Evolutionary conservation across 1,140 invertebrate genomes (phyloP), one percentile per base, ranked within the genome.

Genomic region (Meloidogyne exigua): DNA sequence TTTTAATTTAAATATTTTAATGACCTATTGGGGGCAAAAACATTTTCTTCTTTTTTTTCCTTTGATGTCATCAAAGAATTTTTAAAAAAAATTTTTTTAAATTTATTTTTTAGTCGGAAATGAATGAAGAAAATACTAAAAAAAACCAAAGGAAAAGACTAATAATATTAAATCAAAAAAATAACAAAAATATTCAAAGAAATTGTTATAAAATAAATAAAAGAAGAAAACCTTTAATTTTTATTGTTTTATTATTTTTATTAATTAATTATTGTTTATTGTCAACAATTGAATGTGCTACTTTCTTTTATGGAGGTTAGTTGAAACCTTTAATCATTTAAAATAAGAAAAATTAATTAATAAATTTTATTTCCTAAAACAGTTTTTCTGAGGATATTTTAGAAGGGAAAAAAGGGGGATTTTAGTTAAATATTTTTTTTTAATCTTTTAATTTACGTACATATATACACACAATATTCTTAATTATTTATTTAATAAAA

Each of bases 221-320:
- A 57, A 57, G 49, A 57, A 57, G 49, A 57, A 57, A 57, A 57
- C n/a, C 49, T 57, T 57, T 57, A 57, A 57, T 7, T 57, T 57
- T 57, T 57, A n/a, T 57, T 57, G 18, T 57, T 57, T 57, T 57
- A n/a, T 57, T 57, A 57, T 57, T 57, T 57, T 57, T n/a, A n/a
- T 57, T 57, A 57, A 57, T 57, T 57, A 57, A n/a, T 57, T 57
- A 57, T 57, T 57, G 49, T 57, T 57, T n/a, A n/a, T 57, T 57
- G 21, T n/a, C 49, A n/a, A 49, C 44, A 18, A n/a, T n/a, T n/a
- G 49, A 57, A 57, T 57, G 66, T 68, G 66, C 66, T 42, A 68
- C 66, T 36, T 68, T 68, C 66, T 68, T 68, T 42, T 68, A 68
- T 42, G 66, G 66, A 68, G 66, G 66, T 68, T 39, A 18, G 1